Evolutionary conservation across 2,797 vertebrate species (phyloP), one percentile per base, ranked within the genome.

Genomic region (Psittacula echo): DNA sequence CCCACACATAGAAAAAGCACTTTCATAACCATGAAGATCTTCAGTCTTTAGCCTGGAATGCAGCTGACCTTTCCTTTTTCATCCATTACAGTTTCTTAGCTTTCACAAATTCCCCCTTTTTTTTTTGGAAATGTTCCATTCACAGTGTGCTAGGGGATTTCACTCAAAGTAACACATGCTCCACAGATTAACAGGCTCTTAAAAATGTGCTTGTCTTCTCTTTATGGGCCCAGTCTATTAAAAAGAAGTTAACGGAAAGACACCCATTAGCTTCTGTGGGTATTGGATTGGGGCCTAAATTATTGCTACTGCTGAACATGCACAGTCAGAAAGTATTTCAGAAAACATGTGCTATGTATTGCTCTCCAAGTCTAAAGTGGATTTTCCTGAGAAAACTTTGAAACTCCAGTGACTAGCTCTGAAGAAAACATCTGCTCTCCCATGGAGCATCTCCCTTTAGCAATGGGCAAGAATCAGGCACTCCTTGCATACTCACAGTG

Each of bases 401-500:
- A 89, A 86, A 77, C 42, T 56, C 51, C 82, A 90, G 68, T 42
- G 41, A 73, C 65, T 67, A 34, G 78, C 20, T 94, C 89, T 87
- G 60, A 72, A 92, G 78, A 93, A 85, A 83, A 82, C 64, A 83
- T 85, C 81, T 89, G 85, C 48, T 88, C 73, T 87, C 82, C 86
- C 67, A 89, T 0, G 0, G 51, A 90, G 72, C 39, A 73, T 72
- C 79, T 76, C 80, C 42, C 42, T 80, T 95, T 60, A 97, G 97
- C 45, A 77, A 95, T 58, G 58, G 71, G 94, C 97, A 97, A 88
- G 27, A 92, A 97, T 92, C 98, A 97, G 98, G 97, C 97, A 97
- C 98, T 98, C 98, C 98, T 98, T 98, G 97, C 96, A 67, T 95
- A 79, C 70, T 96, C 98, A 94, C 97, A 98, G 97, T 86, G 32